Evolutionary conservation across 53 echinoderm and acorn worm species (phyloP).

Genomic region (Holothuria leucospilota): DNA sequence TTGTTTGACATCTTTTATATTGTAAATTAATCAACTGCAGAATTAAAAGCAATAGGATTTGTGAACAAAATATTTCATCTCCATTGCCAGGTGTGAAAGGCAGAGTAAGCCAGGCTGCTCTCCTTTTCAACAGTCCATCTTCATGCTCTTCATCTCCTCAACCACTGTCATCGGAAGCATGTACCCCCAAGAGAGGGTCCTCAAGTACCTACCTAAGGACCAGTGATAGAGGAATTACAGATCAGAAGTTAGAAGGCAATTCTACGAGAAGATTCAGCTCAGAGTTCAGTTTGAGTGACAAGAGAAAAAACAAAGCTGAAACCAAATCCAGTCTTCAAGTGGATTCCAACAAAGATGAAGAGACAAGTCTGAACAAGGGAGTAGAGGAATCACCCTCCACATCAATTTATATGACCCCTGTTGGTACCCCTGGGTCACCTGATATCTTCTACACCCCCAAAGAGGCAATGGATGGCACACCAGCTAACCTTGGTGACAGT

Average conservation of each 20-base stretch:
- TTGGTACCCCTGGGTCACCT: conserved; percentile 22
- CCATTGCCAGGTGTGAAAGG: neutral
- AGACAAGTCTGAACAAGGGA: conserved; percentile 21
- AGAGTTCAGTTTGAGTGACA: conserved; percentile 19
- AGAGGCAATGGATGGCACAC: conserved; percentile 6
- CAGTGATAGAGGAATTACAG: conserved; percentile 18
- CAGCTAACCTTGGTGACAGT: neutral
- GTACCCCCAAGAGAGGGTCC: conserved; percentile 7
- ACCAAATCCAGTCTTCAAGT: conserved; percentile 1
- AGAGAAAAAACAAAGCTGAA: conserved; percentile 27
- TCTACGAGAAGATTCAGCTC: neutral
- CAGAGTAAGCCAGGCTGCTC: conserved; percentile 33
- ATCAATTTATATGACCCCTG: conserved; percentile 42
- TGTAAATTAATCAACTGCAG: no score
- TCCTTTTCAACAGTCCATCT: conserved; percentile 22
- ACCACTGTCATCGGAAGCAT: neutral
- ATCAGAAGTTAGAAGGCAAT: neutral
- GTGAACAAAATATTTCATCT: neutral
- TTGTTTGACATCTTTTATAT: no score
- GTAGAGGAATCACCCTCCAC: conserved; percentile 20
- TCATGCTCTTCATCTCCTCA: neutral
- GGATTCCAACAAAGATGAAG: conserved; percentile 26
- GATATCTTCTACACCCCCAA: conserved; percentile 40
- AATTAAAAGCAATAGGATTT: no score
- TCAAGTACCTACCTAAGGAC: neutral